Evolutionary conservation across 2,797 vertebrate species (phyloP), one percentile per base, ranked within the genome.

Genomic region (Scolopax rusticola): DNA sequence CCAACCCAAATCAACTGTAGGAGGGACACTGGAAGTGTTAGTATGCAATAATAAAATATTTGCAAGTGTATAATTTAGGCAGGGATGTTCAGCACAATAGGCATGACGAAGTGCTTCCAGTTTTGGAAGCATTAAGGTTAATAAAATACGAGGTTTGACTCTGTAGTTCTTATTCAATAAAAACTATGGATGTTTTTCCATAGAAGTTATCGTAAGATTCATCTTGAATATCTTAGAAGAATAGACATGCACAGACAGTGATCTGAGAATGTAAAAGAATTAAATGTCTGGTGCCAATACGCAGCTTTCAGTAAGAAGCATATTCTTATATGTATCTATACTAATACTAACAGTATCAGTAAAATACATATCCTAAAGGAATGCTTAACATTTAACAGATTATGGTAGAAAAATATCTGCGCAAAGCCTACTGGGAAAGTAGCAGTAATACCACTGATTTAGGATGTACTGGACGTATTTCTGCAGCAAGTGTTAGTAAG

Each of bases 251-350:
- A 33, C 47, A 53, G n/a, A 71, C 54, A 86, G 84, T 51, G 70
- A 90, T 90, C 53, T 47, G 82, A 77, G 90, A 69, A 92, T 91
- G 45, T n/a, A n/a, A 87, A 90, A 41, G 5, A 89, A 85, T 91
- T 74, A 83, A 96, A 25, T 87, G 57, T 33, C 40, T 93, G 23
- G 71, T 94, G 45, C 38, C 48, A 91, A 32, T 81, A 76, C 54
- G 21, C 71, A 75, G 15, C 57, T 81, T 79, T 89, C 77, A 63
- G 51, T 61, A 60, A n/a, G 67, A 75, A 47, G 43, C 47, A 83
- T 21, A 56, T 90, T 84, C 78, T 33, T 33, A 33, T 33, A 33
- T 33, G 8, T 33, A 33, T 33, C 33, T 33, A 33, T 33, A 33
- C 33, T 33, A 8, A 33, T 33, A 33, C 33, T 33, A 87, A 63